Evolutionary conservation across 30 jellyfish, hydroid and myxozoan species (phyloP).

Genomic region (Clytia hemisphaerica): DNA sequence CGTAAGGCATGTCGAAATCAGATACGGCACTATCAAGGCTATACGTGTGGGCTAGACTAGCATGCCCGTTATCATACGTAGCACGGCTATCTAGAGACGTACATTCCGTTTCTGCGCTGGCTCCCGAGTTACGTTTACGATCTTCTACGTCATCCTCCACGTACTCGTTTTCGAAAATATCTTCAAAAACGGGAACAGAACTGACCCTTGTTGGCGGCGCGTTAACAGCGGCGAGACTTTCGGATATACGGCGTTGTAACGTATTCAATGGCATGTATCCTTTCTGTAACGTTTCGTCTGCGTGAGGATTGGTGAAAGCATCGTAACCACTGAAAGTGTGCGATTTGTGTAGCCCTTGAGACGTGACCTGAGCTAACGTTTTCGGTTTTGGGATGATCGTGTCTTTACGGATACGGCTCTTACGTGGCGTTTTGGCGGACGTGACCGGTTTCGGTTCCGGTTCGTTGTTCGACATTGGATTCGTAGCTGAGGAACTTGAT

Average conservation of each 20-base stretch:
- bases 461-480: no score
- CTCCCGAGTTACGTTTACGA: slow-evolving; percentile 9
- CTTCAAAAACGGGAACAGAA: neutral
- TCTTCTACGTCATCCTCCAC: neutral
- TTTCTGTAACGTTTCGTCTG: slow-evolving; percentile 3
- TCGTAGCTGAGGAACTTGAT: no score
- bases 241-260: slow-evolving; percentile 10
- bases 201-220: neutral
- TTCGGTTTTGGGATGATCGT: slow-evolving; percentile 1
- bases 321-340: slow-evolving; percentile 2
- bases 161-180: slow-evolving; percentile 3
- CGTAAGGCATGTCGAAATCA: slow-evolving; percentile 11
- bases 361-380: neutral
- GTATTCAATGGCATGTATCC: slow-evolving; percentile 8
- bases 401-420: no score
- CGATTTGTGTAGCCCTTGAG: neutral
- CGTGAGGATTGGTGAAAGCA: neutral
- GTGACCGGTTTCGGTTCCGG: no score
- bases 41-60: slow-evolving; percentile 3
- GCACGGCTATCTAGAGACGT: neutral
- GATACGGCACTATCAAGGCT: neutral
- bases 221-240: slow-evolving; percentile 7
- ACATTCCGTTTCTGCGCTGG: neutral
- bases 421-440: no score
- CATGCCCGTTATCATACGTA: neutral